Evolutionary conservation across 2,888 invertebrate genomes (phyloP).

Genomic region (Parascotia fuliginaria): DNA sequence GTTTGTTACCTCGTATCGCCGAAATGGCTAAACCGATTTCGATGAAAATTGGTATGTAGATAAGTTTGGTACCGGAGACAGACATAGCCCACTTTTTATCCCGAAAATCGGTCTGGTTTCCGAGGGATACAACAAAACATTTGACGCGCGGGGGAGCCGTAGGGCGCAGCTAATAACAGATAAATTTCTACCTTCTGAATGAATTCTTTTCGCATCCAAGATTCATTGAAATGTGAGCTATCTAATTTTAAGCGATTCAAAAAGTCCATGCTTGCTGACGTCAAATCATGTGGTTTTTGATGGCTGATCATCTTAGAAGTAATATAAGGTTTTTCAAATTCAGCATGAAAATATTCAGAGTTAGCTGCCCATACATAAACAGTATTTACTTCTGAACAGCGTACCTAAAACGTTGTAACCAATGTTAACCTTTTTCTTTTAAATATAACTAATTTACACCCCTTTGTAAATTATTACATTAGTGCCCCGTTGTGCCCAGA

Average conservation of each 20-base stretch:
- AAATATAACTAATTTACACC: too few relatives aligned
- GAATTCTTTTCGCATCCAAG: conserved; percentile 75
- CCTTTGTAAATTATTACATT: too few relatives aligned
- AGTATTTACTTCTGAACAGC: conserved; percentile 58
- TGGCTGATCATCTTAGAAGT: conserved; percentile 44
- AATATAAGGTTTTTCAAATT: conserved; percentile 64
- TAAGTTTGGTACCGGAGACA: too few relatives aligned
- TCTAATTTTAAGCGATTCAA: conserved; percentile 57
- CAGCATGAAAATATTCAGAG: conserved; percentile 67
- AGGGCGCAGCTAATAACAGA: background rate
- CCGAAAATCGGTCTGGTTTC: too few relatives aligned
- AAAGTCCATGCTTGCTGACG: conserved; percentile 51
- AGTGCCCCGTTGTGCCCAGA: too few relatives aligned
- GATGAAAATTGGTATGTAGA: too few relatives aligned
- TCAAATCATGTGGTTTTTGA: conserved; percentile 46
- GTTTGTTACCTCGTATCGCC: too few relatives aligned
- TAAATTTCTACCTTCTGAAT: conserved; percentile 61
- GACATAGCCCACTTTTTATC: too few relatives aligned
- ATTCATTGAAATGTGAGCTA: conserved; percentile 63
- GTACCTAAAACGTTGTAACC: conserved; percentile 51
- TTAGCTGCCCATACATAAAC: conserved; percentile 70
- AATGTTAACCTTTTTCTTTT: too few relatives aligned
- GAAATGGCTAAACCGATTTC: too few relatives aligned
- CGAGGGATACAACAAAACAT: too few relatives aligned
- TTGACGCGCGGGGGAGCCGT: too few relatives aligned